Percentiles rank a stretch among this genome's conserved stretches.
Conservation (phyloP, 2,888 invertebrate genomes). For the Epinotia nisella region DNA sequence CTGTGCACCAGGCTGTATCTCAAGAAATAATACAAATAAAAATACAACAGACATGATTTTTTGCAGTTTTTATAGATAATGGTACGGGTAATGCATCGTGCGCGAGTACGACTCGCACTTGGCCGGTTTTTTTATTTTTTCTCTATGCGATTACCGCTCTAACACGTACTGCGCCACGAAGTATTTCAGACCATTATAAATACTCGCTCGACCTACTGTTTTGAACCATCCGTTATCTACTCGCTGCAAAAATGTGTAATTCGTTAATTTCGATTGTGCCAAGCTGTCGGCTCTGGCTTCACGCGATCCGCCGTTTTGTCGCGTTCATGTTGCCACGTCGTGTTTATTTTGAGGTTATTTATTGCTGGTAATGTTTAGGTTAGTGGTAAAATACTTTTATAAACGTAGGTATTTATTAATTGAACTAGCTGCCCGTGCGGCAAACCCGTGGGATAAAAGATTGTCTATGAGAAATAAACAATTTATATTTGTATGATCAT, state of each 20-base stretch:
- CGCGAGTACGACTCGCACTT: too few relatives aligned
- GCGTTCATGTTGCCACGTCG: neutral
- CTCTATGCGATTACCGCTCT: too few relatives aligned
- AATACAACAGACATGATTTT: too few relatives aligned
- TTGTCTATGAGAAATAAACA: too few relatives aligned
- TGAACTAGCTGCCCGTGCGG: too few relatives aligned
- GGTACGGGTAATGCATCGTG: too few relatives aligned
- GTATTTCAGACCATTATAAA: conserved; percentile 1
- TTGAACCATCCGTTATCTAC: conserved; percentile 9
- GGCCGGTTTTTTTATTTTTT: too few relatives aligned
- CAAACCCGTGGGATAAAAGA: too few relatives aligned
- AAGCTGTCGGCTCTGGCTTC: conserved; percentile 24
- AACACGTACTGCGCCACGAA: neutral
- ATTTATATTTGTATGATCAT: too few relatives aligned
- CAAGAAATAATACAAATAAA: too few relatives aligned
- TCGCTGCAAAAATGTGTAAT: conserved; percentile 34
- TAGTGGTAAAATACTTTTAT: neutral
- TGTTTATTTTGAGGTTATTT: conserved; percentile 6
- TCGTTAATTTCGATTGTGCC: conserved; percentile 34
- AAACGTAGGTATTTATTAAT: neutral
- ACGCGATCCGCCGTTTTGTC: conserved; percentile 8
- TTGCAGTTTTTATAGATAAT: too few relatives aligned
- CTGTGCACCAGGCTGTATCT: too few relatives aligned
- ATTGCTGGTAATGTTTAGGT: neutral
- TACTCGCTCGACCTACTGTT: conserved; percentile 2